Evolutionary conservation across 2,113 vertebrate species (phyloP).

Genomic region (Rostratula benghalensis): DNA sequence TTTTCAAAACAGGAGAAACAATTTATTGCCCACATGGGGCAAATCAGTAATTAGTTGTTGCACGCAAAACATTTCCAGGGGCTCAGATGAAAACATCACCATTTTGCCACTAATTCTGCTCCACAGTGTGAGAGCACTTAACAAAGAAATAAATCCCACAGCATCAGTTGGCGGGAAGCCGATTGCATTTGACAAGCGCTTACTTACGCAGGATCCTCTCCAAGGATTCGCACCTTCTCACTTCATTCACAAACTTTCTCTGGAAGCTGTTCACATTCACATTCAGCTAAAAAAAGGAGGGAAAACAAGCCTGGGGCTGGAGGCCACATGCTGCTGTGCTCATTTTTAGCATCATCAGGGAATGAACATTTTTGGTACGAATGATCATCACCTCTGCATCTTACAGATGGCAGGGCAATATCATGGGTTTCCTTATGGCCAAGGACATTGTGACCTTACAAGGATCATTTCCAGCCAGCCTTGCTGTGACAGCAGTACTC

Average conservation of each 20-base stretch:
- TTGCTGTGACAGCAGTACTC: neutral
- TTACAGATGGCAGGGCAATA: neutral
- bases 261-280: slow-evolving; percentile 80
- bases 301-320: slow-evolving; percentile 22
- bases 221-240: slow-evolving; percentile 81
- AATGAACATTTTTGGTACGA: accelerated
- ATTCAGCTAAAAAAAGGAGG: slow-evolving; percentile 74
- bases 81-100: slow-evolving; percentile 23
- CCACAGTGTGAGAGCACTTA: slow-evolving; percentile 19
- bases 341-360: neutral
- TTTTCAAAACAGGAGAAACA: slow-evolving; percentile 9
- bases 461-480: neutral
- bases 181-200: neutral
- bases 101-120: slow-evolving; percentile 21
- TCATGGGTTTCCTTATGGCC: neutral
- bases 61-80: slow-evolving; percentile 17
- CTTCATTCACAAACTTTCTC: slow-evolving; percentile 84
- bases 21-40: slow-evolving; percentile 18
- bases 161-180: neutral
- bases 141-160: slow-evolving; percentile 43
- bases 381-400: accelerated
- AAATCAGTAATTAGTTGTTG: neutral
- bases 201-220: slow-evolving; percentile 82
- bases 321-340: accelerated
- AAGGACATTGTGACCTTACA: neutral